Conservation (phyloP, 2,888 invertebrate genomes). For the Watsonalla cultraria region DNA sequence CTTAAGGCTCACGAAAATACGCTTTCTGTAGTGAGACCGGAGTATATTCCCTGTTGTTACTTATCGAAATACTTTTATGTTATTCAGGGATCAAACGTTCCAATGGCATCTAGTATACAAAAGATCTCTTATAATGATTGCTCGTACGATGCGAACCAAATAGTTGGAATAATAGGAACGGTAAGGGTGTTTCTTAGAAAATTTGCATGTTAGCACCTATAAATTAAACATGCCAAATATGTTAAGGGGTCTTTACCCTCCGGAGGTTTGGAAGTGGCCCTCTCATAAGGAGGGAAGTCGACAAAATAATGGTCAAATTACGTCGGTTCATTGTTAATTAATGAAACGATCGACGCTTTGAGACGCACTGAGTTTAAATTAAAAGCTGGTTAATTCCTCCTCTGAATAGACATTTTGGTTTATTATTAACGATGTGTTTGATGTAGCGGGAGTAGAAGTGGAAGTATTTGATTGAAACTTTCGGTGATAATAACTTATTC, state of each 20-base stretch:
- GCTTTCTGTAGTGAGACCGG: not conserved
- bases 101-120: constrained; percentile 51
- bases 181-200: constrained; percentile 30
- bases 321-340: constrained; percentile 41
- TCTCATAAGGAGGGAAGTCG: constrained; percentile 46
- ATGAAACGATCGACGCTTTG: constrained; percentile 25
- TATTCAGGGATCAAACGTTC: constrained; percentile 42
- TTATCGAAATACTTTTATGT: constrained; percentile 39
- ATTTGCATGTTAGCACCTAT: constrained; percentile 54
- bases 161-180: constrained; percentile 40
- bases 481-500: too few relatives aligned
- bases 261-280: constrained; percentile 42
- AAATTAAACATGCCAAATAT: constrained; percentile 60
- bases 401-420: not conserved
- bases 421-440: too few relatives aligned
- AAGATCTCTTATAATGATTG: constrained; percentile 47
- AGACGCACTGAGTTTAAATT: not conserved
- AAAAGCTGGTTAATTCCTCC: not conserved
- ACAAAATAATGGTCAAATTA: constrained; percentile 49
- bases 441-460: too few relatives aligned
- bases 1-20: not conserved
- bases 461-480: too few relatives aligned
- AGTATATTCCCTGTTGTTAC: constrained; percentile 24
- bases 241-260: constrained; percentile 49
- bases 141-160: constrained; percentile 34